phyloP scores from a whole-genome alignment of 2,888 invertebrate genomes.

The Tetanocera ferruginea region DNA sequence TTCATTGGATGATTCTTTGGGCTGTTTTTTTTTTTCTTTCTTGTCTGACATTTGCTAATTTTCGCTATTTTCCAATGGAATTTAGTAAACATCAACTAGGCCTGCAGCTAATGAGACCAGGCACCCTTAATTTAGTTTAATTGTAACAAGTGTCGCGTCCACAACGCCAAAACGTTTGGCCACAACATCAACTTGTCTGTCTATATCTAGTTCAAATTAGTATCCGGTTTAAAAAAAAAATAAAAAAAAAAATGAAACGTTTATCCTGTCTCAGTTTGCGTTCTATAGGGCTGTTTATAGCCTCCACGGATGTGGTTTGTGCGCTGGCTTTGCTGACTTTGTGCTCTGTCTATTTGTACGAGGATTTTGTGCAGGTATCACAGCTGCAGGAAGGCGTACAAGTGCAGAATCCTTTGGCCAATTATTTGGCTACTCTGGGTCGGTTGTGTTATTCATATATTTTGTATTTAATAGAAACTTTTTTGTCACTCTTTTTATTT shows the following conservation, averaged over 20 bases:
- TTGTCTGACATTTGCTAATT: conserved; percentile 34
- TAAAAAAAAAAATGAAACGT: conserved; percentile 56
- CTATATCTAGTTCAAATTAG: conserved; percentile 23
- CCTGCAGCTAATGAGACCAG: conserved; percentile 11
- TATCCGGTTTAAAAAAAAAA: conserved; percentile 23
- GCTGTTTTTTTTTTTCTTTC: conserved; percentile 1
- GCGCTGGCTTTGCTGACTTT: conserved; percentile 55
- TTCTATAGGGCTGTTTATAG: conserved; percentile 58
- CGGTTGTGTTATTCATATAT: conserved; percentile 36
- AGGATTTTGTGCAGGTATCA: conserved; percentile 58
- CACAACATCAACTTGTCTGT: neutral
- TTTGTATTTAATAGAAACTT: neutral
- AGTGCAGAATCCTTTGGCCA: conserved; percentile 59
- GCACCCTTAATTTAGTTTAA: conserved; percentile 39
- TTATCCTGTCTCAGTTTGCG: conserved; percentile 61
- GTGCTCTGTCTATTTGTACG: conserved; percentile 61
- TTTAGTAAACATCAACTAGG: neutral
- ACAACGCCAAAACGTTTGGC: conserved; percentile 31
- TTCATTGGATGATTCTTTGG: conserved; percentile 14
- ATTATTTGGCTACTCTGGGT: conserved; percentile 60
- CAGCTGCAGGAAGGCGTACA: conserved; percentile 61
- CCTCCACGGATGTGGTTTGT: conserved; percentile 58
- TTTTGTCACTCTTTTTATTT: conserved; percentile 11
- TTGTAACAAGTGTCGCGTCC: conserved; percentile 40
- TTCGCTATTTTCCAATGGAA: conserved; percentile 20